Evolutionary conservation across 2,113 vertebrate species (phyloP), one percentile per base, ranked within the genome.

Genomic region (Atlantisia rogersi): DNA sequence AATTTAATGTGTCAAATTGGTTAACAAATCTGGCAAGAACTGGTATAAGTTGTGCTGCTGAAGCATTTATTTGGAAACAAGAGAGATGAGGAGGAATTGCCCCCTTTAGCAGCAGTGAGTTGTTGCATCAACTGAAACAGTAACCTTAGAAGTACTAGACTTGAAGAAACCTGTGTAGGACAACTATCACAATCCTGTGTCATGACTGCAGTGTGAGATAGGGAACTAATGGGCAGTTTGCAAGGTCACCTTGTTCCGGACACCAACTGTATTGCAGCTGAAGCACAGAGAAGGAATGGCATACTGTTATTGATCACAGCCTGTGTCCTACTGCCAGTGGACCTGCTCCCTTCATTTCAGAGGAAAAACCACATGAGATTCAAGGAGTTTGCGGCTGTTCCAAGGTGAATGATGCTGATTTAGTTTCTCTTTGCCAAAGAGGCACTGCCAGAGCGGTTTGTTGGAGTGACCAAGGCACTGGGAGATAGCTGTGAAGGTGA

Each of bases 341-440:
- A 93, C 60, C 31, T 50, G 76, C 39, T 95, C 64, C 64, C 64
- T 67, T 81, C 14, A 7, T 59, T 94, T 82, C 56, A 48, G 29
- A 74, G 59, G 7, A 53, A 93, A 88, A 84, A 46, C 1, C 0
- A 59, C 17, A 17, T 7, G 53, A 85, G n/a, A 81, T 78, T 96
- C 96, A 96, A 97, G 95, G 96, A 95, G 85, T 44, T 88, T 97
- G 64, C 0, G 12, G 60, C 79, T 96, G 59, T 94, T 97, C 85
- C 96, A 97, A 96, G 94, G 94, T 95, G 92, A 95, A 88, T 90
- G 95, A 97, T 95, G 95, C 96, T 97, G 95, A 83, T 96, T 95
- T 90, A 93, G 92, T 31, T 93, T 40, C 71, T 95, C 87, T 90
- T 97, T 97, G 96, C 96, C 96, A 97, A 96, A 96, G 92, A 96